These are phyloP conservation scores for Hoplias malabaricus DNA, from an alignment of 2,113 vertebrate species.

Conservation along the genomic window DNA sequence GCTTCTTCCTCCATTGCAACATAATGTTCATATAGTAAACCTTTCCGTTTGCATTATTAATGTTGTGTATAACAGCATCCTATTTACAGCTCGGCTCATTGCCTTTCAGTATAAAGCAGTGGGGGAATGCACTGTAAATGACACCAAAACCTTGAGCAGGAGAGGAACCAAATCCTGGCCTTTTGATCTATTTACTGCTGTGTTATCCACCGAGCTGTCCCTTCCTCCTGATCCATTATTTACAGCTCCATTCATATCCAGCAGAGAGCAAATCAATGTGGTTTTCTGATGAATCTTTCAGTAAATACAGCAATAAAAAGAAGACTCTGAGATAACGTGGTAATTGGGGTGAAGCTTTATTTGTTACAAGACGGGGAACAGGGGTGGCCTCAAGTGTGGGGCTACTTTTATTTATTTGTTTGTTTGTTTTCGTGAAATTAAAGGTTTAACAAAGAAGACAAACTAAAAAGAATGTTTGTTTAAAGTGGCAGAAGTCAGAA, in stretches of 20 bases:
- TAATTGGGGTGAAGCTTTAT: too few species aligned
- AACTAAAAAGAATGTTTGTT: too few species aligned
- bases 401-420: too few species aligned
- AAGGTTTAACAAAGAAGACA: too few species aligned
- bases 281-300: constrained; percentile 31
- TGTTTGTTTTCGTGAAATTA: too few species aligned
- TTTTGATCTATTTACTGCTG: background rate
- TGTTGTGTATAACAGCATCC: background rate
- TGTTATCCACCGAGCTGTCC: constrained; percentile 35
- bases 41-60: background rate
- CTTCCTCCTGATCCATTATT: constrained; percentile 58
- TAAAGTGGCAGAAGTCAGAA: too few species aligned
- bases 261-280: constrained; percentile 64
- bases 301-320: too few species aligned
- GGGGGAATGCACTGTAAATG: background rate
- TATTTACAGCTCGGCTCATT: background rate
- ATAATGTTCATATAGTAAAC: background rate
- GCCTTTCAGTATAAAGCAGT: background rate
- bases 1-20: background rate
- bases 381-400: too few species aligned
- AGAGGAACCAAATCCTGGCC: background rate
- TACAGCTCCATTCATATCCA: constrained; percentile 42
- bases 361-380: too few species aligned
- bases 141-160: background rate
- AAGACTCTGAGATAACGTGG: too few species aligned